Conservation (phyloP, 1,140 invertebrate genomes). For the Orussus abietinus region DNA sequence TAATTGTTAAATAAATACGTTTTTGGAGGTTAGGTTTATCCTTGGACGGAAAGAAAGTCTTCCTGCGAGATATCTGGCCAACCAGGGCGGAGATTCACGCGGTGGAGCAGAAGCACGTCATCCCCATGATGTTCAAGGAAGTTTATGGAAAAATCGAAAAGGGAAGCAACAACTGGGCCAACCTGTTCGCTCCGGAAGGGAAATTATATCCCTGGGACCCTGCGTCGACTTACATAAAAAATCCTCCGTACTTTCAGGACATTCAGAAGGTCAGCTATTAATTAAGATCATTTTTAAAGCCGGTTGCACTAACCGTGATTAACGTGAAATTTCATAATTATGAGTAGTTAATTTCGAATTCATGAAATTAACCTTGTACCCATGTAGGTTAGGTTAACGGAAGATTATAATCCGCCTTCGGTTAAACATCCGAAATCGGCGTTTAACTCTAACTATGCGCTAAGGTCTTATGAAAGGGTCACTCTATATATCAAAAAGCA, state of each 20-base stretch:
- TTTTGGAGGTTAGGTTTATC: neutral
- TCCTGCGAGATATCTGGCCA: slow-evolving; percentile 93
- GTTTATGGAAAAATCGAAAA: slow-evolving; percentile 81
- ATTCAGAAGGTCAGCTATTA: slow-evolving; percentile 64
- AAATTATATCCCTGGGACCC: slow-evolving; percentile 90
- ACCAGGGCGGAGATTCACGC: slow-evolving; percentile 83
- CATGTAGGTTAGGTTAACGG: no score
- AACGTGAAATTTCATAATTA: no score
- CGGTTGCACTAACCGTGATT: no score
- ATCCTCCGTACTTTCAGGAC: slow-evolving; percentile 92
- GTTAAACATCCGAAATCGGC: no score
- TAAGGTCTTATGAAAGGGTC: no score
- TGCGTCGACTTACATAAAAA: slow-evolving; percentile 93
- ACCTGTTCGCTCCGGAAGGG: slow-evolving; percentile 72
- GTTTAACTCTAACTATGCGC: no score
- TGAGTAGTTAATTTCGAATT: no score
- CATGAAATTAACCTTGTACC: no score
- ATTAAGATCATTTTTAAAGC: no score
- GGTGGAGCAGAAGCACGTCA: slow-evolving; percentile 85
- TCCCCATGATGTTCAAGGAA: slow-evolving; percentile 97
- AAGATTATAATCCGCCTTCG: no score
- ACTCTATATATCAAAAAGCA: no score
- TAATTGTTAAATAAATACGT: slow-evolving; percentile 1
- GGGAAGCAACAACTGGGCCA: slow-evolving; percentile 85
- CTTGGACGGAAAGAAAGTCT: slow-evolving; percentile 78